Evolutionary conservation across 2,113 vertebrate species (phyloP).

Genomic region (Peromyscus maniculatus): DNA sequence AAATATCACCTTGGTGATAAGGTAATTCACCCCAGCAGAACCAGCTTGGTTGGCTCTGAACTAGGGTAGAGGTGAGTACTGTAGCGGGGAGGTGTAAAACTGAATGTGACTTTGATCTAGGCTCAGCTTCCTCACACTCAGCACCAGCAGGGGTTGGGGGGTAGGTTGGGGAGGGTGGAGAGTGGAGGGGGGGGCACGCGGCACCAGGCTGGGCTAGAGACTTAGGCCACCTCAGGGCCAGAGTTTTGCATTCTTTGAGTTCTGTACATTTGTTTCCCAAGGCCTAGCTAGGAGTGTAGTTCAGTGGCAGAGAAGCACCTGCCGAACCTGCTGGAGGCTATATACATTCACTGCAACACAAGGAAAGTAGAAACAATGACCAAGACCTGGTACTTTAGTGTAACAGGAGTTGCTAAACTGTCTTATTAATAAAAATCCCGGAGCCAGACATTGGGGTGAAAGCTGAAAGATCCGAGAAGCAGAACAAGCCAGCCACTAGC

Average conservation of each 20-base stretch:
- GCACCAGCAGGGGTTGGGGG: background rate
- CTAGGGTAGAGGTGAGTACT: conserved; percentile 42
- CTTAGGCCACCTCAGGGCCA: background rate
- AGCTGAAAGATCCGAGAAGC: too few relatives aligned
- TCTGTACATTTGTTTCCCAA: conserved; percentile 18
- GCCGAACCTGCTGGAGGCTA: background rate
- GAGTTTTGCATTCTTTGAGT: background rate
- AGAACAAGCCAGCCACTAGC: too few relatives aligned
- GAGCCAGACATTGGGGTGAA: too few relatives aligned
- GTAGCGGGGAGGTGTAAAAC: background rate
- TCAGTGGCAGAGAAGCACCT: background rate
- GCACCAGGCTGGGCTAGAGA: background rate
- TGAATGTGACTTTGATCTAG: background rate
- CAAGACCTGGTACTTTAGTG: background rate
- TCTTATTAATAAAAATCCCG: too few relatives aligned
- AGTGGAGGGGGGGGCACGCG: background rate
- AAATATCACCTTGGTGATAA: conserved; percentile 57
- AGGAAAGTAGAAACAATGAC: background rate
- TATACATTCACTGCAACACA: background rate
- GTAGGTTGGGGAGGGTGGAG: too few relatives aligned
- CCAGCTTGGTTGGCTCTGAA: conserved; percentile 36
- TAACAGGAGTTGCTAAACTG: too few relatives aligned
- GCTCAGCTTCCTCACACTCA: background rate
- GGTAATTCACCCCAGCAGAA: conserved; percentile 22
- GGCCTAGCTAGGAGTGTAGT: background rate